phyloP scores from a whole-genome alignment of 2,797 vertebrate species.

The Pangasius krempfi region DNA sequence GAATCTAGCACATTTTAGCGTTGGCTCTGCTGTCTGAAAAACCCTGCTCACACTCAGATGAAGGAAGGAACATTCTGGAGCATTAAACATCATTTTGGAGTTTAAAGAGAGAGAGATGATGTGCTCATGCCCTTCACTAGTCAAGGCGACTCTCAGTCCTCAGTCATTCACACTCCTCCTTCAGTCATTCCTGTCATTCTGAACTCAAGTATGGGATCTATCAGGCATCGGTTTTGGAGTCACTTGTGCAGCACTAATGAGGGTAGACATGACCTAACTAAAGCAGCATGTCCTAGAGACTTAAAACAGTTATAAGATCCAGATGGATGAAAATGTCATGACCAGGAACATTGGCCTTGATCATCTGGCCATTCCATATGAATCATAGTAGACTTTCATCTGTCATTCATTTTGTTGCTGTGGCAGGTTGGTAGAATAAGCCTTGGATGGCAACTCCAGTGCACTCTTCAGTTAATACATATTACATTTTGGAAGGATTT shows the following conservation, averaged over 20 bases:
- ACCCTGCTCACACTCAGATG: conserved; percentile 18
- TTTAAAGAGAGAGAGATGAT: conserved; percentile 41
- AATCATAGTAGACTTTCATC: conserved; percentile 66
- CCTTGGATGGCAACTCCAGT: neutral
- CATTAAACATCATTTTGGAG: conserved; percentile 29
- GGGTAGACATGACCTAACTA: conserved; percentile 62
- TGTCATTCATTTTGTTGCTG: conserved; percentile 51
- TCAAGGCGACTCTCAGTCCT: conserved; percentile 16
- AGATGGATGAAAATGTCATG: conserved; percentile 67
- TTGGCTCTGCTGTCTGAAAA: conserved; percentile 34
- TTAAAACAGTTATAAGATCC: conserved; percentile 72
- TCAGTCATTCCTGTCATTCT: neutral
- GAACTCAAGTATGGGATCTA: conserved; percentile 27
- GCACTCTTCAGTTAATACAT: neutral
- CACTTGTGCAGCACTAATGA: conserved; percentile 62
- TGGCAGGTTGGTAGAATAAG: conserved; percentile 39
- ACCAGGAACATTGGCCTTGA: conserved; percentile 65
- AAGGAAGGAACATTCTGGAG: neutral
- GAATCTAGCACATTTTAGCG: neutral
- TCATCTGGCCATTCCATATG: conserved; percentile 65
- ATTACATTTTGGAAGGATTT: conserved; percentile 7
- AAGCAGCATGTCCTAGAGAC: conserved; percentile 69
- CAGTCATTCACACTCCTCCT: neutral
- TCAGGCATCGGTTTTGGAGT: conserved; percentile 47
- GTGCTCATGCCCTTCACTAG: conserved; percentile 29